Evolutionary conservation across 2,797 vertebrate species (phyloP).

Genomic region (Phyllotis vaccarum): DNA sequence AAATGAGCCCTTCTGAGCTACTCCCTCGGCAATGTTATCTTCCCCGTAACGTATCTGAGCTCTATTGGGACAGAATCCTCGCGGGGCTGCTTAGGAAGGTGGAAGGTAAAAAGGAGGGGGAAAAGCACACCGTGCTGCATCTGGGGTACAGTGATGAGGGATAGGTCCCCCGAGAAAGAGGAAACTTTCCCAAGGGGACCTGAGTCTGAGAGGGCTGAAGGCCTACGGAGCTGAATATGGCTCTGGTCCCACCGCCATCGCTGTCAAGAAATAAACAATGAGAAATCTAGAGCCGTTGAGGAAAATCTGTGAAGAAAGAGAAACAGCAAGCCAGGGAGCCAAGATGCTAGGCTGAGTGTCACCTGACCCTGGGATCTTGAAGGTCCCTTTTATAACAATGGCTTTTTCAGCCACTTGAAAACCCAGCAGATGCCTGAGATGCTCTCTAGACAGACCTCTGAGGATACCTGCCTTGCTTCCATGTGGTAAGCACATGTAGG

Average conservation of each 20-base stretch:
- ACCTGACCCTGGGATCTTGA: too few relatives aligned
- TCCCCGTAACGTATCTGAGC: conserved; percentile 1
- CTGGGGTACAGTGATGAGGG: neutral
- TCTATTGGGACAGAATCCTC: neutral
- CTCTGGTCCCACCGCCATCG: neutral
- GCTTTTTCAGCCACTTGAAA: neutral
- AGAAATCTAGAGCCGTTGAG: neutral
- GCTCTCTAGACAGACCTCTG: neutral
- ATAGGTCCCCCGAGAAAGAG: neutral
- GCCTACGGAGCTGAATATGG: neutral
- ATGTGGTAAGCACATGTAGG: rapidly evolving
- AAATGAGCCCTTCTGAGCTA: neutral
- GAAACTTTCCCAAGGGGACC: neutral
- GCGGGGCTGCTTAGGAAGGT: neutral
- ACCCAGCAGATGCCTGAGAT: neutral
- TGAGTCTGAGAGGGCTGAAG: neutral
- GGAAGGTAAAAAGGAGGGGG: neutral
- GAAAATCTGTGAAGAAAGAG: neutral
- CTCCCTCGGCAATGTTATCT: neutral
- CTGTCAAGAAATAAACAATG: neutral
- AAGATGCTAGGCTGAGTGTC: neutral
- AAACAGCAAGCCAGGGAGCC: neutral
- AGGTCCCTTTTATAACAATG: neutral
- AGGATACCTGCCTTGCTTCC: neutral
- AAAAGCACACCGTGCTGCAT: neutral